phyloP scores from a whole-genome alignment of 2,888 invertebrate genomes.

The Euplagia quadripunctaria region DNA sequence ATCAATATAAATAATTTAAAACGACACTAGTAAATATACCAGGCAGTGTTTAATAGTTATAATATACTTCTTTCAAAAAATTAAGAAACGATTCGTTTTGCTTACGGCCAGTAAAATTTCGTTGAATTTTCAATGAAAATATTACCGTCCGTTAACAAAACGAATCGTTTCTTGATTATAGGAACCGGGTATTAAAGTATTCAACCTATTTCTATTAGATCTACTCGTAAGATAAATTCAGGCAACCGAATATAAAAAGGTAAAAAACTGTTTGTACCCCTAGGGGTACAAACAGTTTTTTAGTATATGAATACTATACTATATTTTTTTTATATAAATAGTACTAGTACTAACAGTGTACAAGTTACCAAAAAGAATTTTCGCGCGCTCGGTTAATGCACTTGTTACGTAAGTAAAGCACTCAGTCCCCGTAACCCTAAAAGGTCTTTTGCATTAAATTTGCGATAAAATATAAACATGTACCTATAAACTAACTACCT shows the following conservation, averaged over 20 bases:
- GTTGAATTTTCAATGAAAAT: no score
- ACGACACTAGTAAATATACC: constrained; percentile 2
- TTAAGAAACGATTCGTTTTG: no score
- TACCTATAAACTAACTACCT: constrained; percentile 1
- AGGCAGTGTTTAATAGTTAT: neutral
- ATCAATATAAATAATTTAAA: constrained; percentile 34
- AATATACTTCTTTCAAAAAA: neutral
- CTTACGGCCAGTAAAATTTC: no score
- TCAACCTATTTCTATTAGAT: neutral
- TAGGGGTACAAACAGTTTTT: no score
- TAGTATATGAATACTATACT: no score
- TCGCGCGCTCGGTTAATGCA: neutral
- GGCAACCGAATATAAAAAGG: neutral
- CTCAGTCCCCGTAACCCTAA: neutral
- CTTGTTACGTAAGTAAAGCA: no score
- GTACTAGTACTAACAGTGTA: no score
- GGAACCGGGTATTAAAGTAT: neutral
- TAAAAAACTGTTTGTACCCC: no score
- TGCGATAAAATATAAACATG: neutral
- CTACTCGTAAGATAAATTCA: neutral
- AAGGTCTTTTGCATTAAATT: neutral
- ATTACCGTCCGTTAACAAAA: no score
- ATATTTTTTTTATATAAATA: no score
- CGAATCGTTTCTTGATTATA: no score
- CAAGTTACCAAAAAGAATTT: neutral